Conservation (phyloP, 2,113 vertebrate species). For the Crotalus horridus region DNA sequence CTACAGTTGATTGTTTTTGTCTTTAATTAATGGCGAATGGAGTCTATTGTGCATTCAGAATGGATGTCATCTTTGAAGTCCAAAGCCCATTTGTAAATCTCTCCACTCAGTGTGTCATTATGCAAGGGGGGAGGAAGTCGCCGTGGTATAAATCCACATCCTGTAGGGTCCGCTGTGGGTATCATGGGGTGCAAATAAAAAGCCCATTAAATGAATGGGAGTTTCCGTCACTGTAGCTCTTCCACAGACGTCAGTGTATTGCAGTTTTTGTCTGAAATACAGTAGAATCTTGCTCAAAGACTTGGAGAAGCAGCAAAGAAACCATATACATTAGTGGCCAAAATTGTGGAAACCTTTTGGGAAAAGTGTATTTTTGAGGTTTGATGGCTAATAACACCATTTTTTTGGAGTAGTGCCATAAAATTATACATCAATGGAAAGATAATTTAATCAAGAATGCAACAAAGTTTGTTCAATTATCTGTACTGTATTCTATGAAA, state of each 20-base stretch:
- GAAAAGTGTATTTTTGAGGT: too few species aligned
- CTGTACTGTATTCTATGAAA: too few species aligned
- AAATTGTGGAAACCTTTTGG: too few species aligned
- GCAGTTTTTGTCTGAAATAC: neutral
- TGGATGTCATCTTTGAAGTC: neutral
- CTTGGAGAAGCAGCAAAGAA: slow-evolving; percentile 4
- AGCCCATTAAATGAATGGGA: neutral
- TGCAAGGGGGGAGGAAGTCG: too few species aligned
- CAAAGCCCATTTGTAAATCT: neutral
- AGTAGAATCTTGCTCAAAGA: slow-evolving; percentile 6
- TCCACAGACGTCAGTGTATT: too few species aligned
- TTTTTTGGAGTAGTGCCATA: too few species aligned
- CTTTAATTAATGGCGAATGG: neutral
- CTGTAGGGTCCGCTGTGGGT: neutral
- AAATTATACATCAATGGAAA: too few species aligned
- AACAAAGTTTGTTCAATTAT: too few species aligned
- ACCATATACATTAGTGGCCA: neutral
- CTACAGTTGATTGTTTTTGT: neutral
- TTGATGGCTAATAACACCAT: too few species aligned
- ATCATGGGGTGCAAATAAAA: neutral
- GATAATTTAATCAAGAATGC: too few species aligned
- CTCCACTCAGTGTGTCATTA: neutral
- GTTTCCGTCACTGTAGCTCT: too few species aligned
- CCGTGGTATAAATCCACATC: neutral
- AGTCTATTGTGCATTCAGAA: neutral